Conservation (phyloP, 2,888 invertebrate species). For the Celastrina argiolus region DNA sequence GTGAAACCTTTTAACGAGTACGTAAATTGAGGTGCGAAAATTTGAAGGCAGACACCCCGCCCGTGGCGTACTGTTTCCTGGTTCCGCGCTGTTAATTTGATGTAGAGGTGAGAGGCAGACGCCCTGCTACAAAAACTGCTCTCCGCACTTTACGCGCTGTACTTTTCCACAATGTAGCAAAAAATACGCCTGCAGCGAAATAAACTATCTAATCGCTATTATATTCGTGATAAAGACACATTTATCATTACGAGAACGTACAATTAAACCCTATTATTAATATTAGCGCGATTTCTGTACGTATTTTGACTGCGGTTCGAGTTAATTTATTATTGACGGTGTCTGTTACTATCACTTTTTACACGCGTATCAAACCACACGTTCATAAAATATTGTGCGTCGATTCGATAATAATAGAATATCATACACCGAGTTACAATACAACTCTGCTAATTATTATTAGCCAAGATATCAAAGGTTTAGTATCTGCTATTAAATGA, state of each 20-base stretch:
- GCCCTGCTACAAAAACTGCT: slow-evolving; percentile 48
- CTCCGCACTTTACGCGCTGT: slow-evolving; percentile 37
- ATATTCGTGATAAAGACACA: slow-evolving; percentile 17
- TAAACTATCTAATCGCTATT: slow-evolving; percentile 5
- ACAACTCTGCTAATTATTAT: not conserved
- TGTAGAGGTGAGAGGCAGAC: slow-evolving; percentile 57
- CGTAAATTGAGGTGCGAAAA: slow-evolving; percentile 48
- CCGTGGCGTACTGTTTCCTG: slow-evolving; percentile 41
- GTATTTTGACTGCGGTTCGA: slow-evolving; percentile 13
- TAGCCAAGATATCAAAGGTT: not conserved
- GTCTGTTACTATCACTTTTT: not conserved
- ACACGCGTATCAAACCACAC: not conserved
- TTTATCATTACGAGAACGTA: slow-evolving; percentile 15
- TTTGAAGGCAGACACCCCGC: slow-evolving; percentile 42
- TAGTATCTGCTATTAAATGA: slow-evolving; percentile 11
- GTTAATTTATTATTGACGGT: not conserved
- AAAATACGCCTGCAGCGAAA: slow-evolving; percentile 20
- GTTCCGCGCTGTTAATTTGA: slow-evolving; percentile 66
- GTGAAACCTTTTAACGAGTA: slow-evolving; percentile 31
- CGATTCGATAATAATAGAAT: no score
- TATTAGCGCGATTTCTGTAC: slow-evolving; percentile 3
- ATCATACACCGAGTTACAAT: no score
- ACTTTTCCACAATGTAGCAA: slow-evolving; percentile 14
- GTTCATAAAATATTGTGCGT: not conserved
- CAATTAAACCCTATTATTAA: slow-evolving; percentile 19